phyloP scores from a whole-genome alignment of 2,113 vertebrate genomes.

The Etia nguti region DNA sequence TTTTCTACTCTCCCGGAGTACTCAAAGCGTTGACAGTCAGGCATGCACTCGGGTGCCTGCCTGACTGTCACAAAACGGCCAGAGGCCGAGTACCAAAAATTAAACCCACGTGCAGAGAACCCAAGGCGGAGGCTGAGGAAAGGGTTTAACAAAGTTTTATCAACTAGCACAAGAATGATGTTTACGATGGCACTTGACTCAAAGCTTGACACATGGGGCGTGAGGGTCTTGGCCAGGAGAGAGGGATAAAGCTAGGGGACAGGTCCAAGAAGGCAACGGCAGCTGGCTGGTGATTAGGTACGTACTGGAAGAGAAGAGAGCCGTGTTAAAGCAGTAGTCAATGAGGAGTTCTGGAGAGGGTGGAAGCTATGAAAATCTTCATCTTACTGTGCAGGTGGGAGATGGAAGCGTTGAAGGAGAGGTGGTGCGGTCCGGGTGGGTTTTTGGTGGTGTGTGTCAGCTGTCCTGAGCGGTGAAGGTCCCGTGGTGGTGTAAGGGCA shows the following conservation, averaged over 20 bases:
- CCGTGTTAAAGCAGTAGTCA: background rate
- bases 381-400: background rate
- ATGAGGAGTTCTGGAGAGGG: background rate
- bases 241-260: background rate
- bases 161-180: background rate
- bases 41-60: too few species aligned
- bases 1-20: too few species aligned
- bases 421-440: background rate
- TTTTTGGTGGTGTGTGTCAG: too few species aligned
- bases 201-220: accelerated
- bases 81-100: background rate
- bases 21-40: too few species aligned
- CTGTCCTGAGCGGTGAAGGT: too few species aligned
- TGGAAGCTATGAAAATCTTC: background rate
- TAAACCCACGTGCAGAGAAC: background rate
- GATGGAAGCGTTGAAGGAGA: background rate
- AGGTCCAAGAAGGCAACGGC: background rate
- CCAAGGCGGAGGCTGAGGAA: accelerated
- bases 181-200: background rate
- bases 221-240: background rate
- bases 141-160: background rate
- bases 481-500: too few species aligned
- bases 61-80: too few species aligned
- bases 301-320: background rate
- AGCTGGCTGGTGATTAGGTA: background rate